phyloP scores from a whole-genome alignment of 2,888 invertebrate genomes.

The Oscheius onirici region DNA sequence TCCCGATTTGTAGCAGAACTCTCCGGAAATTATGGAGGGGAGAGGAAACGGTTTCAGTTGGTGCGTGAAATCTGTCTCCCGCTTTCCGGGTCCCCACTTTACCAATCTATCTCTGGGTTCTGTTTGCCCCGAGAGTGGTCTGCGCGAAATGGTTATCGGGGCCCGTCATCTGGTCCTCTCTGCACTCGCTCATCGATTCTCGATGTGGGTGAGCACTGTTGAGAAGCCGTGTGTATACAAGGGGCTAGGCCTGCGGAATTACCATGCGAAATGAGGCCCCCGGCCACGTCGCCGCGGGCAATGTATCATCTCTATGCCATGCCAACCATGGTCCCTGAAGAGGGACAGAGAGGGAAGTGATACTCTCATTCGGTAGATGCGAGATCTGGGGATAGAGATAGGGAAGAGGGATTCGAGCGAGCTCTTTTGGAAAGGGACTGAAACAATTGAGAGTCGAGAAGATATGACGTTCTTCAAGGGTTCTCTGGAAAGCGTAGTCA shows the following conservation, averaged over 20 bases:
- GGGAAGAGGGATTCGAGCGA: neutral
- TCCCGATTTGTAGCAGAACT: no score
- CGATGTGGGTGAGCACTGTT: conserved; percentile 10
- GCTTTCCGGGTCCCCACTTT: neutral
- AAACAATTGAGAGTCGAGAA: neutral
- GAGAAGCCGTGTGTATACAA: conserved; percentile 29
- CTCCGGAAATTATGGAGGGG: neutral
- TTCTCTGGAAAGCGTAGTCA: no score
- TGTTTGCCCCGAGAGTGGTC: neutral
- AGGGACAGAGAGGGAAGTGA: neutral
- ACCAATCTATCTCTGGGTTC: neutral
- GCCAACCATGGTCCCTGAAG: conserved; percentile 6
- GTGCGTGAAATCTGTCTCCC: conserved; percentile 6
- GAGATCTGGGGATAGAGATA: neutral
- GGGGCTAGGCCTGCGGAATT: conserved; percentile 24
- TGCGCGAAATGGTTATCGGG: conserved; percentile 27
- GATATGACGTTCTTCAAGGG: no score
- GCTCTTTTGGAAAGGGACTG: neutral
- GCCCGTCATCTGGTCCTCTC: conserved; percentile 28
- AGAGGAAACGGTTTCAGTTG: neutral
- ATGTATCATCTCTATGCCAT: conserved; percentile 27
- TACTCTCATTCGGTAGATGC: no score
- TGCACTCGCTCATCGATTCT: conserved; percentile 29
- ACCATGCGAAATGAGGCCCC: conserved; percentile 33
- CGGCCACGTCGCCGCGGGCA: conserved; percentile 30